Evolutionary conservation across 1,140 invertebrate species (phyloP), one percentile per base, ranked within the genome.

Genomic region (Thalassaphorura encarpata): DNA sequence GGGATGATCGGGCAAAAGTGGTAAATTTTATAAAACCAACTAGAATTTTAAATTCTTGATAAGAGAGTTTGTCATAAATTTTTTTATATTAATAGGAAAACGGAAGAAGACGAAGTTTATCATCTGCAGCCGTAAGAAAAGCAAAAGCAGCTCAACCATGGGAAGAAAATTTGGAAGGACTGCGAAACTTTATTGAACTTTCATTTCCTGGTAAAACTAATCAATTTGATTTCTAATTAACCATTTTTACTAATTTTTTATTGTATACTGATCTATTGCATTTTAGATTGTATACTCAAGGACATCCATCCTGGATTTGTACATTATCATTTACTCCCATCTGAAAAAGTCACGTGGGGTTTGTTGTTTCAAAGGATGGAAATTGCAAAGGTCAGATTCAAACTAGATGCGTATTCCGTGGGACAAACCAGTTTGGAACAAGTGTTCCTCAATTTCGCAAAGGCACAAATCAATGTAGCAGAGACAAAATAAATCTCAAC

Each of bases 341-440:
- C 79, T 62, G 64, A 65, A 13, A 69, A 67, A 1, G 66, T 85
- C 13, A 76, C 77, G 18, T 85, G 84, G 80, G 83, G 84, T 27
- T 67, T 73, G 48, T 79, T 90, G 49, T 90, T 90, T 70, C 78
- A 80, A 6, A 72, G 80, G 13, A 79, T 89, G 77, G 85, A 89
- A 63, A 72, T 75, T 23, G 78, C 77, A 8, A 69, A 69, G 36
- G 33, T 52, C 1, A 62, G 67, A 1, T 75, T 81, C 31, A 71
- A 79, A 49, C 80, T 89, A 33, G 85, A 88, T 67, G 86, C 88
- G 69, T 90, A 89, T 70, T 85, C 84, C 6, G 79, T 91, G 19
- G 83, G 83, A 48, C 86, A 91, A 70, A 87, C 85, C 1, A 84
- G 83, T 42, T 74, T 90, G 27, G 87, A 90, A 69, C 85, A 89